Percentiles rank a stretch among this genome's conserved stretches.
phyloP scores from a whole-genome alignment of 2,113 vertebrate species.

The Natator depressus region DNA sequence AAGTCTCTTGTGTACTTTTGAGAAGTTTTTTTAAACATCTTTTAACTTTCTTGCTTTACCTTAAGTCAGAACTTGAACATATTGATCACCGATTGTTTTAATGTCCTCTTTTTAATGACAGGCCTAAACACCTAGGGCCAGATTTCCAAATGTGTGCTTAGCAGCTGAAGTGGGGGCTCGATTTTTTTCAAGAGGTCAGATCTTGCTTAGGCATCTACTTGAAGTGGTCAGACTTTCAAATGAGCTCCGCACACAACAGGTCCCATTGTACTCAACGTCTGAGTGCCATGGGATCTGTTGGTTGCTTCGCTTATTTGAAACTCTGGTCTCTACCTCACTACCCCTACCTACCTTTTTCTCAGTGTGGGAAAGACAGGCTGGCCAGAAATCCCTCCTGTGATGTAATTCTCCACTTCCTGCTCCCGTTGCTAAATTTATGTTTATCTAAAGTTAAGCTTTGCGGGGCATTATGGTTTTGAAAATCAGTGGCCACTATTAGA shows the following conservation, averaged over 20 bases:
- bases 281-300: not conserved
- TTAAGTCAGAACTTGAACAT: not conserved
- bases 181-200: not conserved
- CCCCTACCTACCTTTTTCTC: not conserved
- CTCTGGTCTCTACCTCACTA: not conserved
- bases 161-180: not conserved
- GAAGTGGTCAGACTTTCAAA: not conserved
- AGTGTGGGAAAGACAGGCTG: not conserved
- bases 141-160: not conserved
- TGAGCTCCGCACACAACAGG: not conserved
- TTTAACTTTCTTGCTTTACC: not conserved
- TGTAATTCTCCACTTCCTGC: not conserved
- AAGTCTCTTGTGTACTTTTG: not conserved
- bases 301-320: too few relatives aligned
- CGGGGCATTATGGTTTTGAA: not conserved
- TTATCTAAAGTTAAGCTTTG: not conserved
- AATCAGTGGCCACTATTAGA: not conserved
- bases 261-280: not conserved
- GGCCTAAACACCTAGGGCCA: not conserved
- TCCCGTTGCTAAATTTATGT: not conserved
- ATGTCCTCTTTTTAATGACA: not conserved
- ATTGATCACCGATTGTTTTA: not conserved
- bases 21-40: not conserved
- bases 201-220: not conserved
- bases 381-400: not conserved